Evolutionary conservation across 1,140 invertebrate genomes (phyloP).

Genomic region (Zophobas atratus): DNA sequence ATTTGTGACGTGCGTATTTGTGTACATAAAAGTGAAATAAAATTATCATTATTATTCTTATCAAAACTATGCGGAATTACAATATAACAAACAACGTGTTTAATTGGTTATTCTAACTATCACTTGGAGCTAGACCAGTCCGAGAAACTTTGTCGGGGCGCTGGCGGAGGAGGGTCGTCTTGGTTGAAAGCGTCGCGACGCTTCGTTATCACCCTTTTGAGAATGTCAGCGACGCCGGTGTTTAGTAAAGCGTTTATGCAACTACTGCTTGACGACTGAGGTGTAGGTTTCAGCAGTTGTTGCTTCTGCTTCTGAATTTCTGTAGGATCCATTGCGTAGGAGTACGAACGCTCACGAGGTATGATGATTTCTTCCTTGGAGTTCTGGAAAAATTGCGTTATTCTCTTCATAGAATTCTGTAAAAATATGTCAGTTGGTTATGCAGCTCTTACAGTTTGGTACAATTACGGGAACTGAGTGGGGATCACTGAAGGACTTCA

Average conservation of each 20-base stretch:
- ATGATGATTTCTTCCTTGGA: slow-evolving; percentile 55
- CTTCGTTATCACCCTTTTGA: slow-evolving; percentile 65
- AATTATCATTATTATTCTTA: slow-evolving; percentile 4
- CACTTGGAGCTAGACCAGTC: slow-evolving; percentile 41
- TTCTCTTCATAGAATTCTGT: background rate
- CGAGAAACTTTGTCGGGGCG: slow-evolving; percentile 54
- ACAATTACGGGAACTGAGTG: no score
- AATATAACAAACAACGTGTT: background rate
- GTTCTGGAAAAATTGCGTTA: slow-evolving; percentile 45
- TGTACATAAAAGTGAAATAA: no score
- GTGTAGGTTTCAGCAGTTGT: slow-evolving; percentile 53
- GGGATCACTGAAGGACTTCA: no score
- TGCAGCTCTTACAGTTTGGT: no score
- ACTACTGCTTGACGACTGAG: slow-evolving; percentile 63
- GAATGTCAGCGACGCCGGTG: slow-evolving; percentile 65
- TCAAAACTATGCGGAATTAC: slow-evolving; percentile 33
- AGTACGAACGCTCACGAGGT: slow-evolving; percentile 58
- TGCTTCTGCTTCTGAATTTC: slow-evolving; percentile 59
- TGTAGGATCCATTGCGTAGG: slow-evolving; percentile 57
- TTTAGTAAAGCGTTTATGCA: slow-evolving; percentile 65
- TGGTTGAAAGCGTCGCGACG: slow-evolving; percentile 59
- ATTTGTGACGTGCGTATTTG: no score
- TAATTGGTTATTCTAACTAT: slow-evolving; percentile 12
- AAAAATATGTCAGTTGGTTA: background rate
- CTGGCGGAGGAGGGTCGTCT: slow-evolving; percentile 52